Base-by-base conservation (phyloP, 2,797 vertebrate genomes). In the Acanthopagrus latus region DNA sequence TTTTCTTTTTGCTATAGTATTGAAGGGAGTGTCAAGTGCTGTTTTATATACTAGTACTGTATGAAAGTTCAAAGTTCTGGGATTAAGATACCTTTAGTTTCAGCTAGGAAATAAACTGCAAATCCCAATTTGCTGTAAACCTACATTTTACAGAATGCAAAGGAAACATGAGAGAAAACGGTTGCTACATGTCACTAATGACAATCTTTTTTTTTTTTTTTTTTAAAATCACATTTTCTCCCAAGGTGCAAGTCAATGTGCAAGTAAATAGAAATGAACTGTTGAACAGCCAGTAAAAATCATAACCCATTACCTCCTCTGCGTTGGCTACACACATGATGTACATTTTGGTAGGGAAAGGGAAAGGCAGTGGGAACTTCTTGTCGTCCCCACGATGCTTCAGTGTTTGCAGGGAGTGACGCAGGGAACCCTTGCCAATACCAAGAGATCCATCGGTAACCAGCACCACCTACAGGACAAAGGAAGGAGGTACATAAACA, bases 401-500 rank as follows among this genome's bases (percentile, higher is more conserved):
- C 62, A 97, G 85, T 1, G 97, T 96, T 58, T 97, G 96, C 1
- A 99, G 92, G 0, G 98, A 99, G 85, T 99, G 96, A 2, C 97
- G 95, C 4, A 99, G 93, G n/a, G 98, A 99, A 50, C 98, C 98
- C 62, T 96, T 95, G 54, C 98, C 98, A 54, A 99, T 99, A 29
- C 98, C 98, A 71, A 99, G 89, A 76, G 98, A 97, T 70, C 98
- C 98, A 21, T 99, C 98, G 0, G 98, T 99, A 76, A 99, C 97
- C 29, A 99, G 95, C 79, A 99, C 96, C 85, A 99, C 94, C 98
- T 99, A 79, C 5, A 83, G 83, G 52, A 72, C 75, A 70, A 72
- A 71, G 68, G 10, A 44, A 14, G n/a, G 16, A 81, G 46, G 43
- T 17, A 46, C 80, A 87, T 51, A 51, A 83, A 74, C 62, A 87